phyloP scores from a whole-genome alignment of 2,113 vertebrate genomes.

The Myotis davidii region DNA sequence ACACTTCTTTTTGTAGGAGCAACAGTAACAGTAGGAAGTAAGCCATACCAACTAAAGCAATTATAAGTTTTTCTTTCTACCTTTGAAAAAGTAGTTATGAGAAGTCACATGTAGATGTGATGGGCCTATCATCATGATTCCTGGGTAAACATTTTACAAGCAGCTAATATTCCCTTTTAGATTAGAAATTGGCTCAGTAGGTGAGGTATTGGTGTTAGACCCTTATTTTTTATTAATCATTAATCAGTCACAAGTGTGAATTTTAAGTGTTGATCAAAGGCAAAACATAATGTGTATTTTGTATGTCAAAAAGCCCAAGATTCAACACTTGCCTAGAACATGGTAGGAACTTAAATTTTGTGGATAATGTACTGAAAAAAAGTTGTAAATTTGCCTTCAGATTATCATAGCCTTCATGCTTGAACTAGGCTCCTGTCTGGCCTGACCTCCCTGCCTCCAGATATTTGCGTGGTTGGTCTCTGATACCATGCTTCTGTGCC shows the following conservation, averaged over 20 bases:
- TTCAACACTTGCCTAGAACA: background rate
- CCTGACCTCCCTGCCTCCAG: background rate
- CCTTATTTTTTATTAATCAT: slow-evolving; percentile 23
- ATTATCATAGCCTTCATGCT: background rate
- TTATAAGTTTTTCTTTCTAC: background rate
- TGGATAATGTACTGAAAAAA: background rate
- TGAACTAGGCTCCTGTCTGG: background rate
- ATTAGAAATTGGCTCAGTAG: background rate
- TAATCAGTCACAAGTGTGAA: background rate
- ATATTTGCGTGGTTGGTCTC: background rate
- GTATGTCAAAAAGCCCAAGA: background rate
- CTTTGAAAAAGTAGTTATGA: background rate
- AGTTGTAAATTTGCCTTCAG: background rate
- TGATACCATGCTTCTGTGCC: background rate
- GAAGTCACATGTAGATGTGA: background rate
- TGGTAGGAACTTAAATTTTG: background rate
- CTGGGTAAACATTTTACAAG: background rate
- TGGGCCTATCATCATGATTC: background rate
- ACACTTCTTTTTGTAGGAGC: background rate
- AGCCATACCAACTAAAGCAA: background rate
- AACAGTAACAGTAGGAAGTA: background rate
- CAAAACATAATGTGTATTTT: background rate
- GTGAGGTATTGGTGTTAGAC: background rate
- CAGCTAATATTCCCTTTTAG: background rate
- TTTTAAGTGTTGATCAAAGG: background rate